phyloP scores from a whole-genome alignment of 2,888 invertebrate genomes.

The Oegoconia quadripuncta region DNA sequence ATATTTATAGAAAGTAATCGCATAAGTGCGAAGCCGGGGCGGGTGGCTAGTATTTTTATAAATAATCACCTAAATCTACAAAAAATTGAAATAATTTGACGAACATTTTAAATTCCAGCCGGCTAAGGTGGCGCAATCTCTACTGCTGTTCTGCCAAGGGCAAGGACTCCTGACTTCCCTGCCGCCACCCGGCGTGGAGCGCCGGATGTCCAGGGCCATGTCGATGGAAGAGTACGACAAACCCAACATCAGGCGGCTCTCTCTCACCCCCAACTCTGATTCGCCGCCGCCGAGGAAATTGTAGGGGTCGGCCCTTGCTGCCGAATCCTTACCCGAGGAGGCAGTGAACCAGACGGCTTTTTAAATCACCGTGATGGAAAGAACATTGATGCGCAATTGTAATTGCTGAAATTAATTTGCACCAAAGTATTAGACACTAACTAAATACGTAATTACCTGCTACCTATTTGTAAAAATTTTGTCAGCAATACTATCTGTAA shows the following conservation, averaged over 20 bases:
- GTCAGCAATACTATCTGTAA: too few relatives aligned
- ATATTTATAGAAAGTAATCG: too few relatives aligned
- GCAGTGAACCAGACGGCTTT: slow-evolving; percentile 4
- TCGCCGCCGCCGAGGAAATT: slow-evolving; percentile 58
- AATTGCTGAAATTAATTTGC: slow-evolving; percentile 6
- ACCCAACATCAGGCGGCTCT: slow-evolving; percentile 87
- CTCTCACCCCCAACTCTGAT: slow-evolving; percentile 75
- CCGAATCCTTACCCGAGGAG: slow-evolving; percentile 41
- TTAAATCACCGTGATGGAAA: too few relatives aligned
- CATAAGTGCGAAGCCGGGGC: too few relatives aligned
- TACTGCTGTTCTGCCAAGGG: slow-evolving; percentile 93
- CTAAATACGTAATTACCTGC: too few relatives aligned
- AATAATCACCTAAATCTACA: too few relatives aligned
- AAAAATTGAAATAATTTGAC: not conserved
- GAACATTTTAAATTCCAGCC: slow-evolving; percentile 79
- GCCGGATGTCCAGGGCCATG: slow-evolving; percentile 84
- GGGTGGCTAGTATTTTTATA: too few relatives aligned
- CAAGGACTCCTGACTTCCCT: slow-evolving; percentile 90
- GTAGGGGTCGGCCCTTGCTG: slow-evolving; percentile 35
- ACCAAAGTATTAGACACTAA: slow-evolving; percentile 19
- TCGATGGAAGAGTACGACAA: slow-evolving; percentile 92
- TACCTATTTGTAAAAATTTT: too few relatives aligned
- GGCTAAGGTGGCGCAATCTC: slow-evolving; percentile 90
- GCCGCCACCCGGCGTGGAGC: slow-evolving; percentile 88
- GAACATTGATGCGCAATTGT: too few relatives aligned